These are phyloP conservation scores for Malacoraja senta DNA, from an alignment of 2,797 vertebrate genomes.

Conservation along the genomic window DNA sequence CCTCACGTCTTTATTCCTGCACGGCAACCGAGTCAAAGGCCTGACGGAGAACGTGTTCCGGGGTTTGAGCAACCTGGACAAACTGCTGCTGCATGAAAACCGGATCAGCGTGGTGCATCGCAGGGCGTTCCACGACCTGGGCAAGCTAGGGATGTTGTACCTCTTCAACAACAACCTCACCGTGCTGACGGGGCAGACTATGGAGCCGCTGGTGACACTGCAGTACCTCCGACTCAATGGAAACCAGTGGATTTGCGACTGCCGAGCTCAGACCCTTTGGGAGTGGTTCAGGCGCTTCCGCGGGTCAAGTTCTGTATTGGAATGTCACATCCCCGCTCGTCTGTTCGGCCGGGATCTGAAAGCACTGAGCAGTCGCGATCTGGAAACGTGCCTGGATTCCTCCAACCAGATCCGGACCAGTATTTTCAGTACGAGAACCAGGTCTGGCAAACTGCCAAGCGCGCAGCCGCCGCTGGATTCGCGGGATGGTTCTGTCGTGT, in stretches of 20 bases:
- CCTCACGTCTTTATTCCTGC: slow-evolving; percentile 92
- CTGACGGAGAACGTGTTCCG: slow-evolving; percentile 87
- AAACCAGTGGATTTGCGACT: slow-evolving; percentile 97
- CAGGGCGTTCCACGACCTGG: slow-evolving; percentile 79
- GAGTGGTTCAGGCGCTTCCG: slow-evolving; percentile 94
- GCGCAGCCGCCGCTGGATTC: slow-evolving; percentile 60
- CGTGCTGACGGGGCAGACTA: slow-evolving; percentile 74
- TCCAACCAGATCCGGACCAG: slow-evolving; percentile 69
- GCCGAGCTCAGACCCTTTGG: slow-evolving; percentile 86
- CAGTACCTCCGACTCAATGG: slow-evolving; percentile 91
- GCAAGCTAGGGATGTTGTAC: slow-evolving; percentile 84
- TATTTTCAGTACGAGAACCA: slow-evolving; percentile 69
- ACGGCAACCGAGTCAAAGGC: slow-evolving; percentile 89
- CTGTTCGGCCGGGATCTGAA: slow-evolving; percentile 81
- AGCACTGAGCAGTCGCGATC: slow-evolving; percentile 68
- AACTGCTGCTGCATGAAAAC: slow-evolving; percentile 90
- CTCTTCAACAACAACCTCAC: slow-evolving; percentile 95
- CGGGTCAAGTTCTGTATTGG: slow-evolving; percentile 87
- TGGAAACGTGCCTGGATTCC: slow-evolving; percentile 78
- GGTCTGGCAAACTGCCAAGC: slow-evolving; percentile 65
- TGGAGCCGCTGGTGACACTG: slow-evolving; percentile 76
- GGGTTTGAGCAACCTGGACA: slow-evolving; percentile 81
- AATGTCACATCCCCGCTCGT: slow-evolving; percentile 72
- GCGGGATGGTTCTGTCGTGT: slow-evolving; percentile 65
- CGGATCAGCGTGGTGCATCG: slow-evolving; percentile 74